Conservation (phyloP, 2,797 vertebrate genomes). For the Limosa lapponica region DNA sequence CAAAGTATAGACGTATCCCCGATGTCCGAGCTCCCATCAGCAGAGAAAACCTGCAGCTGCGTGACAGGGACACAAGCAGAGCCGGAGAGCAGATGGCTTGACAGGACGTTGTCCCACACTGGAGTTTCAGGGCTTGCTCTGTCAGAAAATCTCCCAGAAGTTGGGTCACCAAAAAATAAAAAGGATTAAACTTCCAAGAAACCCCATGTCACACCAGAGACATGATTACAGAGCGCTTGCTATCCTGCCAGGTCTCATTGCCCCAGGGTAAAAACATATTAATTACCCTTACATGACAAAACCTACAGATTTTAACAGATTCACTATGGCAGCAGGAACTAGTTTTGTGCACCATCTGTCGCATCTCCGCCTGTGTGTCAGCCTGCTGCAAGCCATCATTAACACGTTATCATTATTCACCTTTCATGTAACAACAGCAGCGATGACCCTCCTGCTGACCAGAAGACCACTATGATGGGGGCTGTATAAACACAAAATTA, state of each 20-base stretch:
- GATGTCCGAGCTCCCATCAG: not conserved
- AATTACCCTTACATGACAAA: not conserved
- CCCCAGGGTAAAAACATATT: not conserved
- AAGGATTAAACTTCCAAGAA: not conserved
- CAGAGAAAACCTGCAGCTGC: not conserved
- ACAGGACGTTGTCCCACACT: not conserved
- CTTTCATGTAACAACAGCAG: not conserved
- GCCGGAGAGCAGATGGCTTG: not conserved
- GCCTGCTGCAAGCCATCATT: not conserved
- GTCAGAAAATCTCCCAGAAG: not conserved
- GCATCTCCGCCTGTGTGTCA: not conserved
- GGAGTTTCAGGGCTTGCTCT: not conserved
- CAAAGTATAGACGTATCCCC: not conserved
- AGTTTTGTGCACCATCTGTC: conserved; percentile 16
- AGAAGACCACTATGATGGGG: not conserved
- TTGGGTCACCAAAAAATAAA: not conserved
- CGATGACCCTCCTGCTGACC: not conserved
- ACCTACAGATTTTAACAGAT: conserved; percentile 1
- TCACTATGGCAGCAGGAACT: not conserved
- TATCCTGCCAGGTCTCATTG: not conserved
- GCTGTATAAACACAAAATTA: not conserved
- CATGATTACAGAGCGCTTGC: not conserved
- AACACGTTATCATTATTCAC: not conserved
- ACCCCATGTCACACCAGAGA: not conserved
- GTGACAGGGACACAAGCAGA: not conserved